Percentiles rank a stretch among this genome's conserved stretches.
Evolutionary conservation across 2,797 vertebrate genomes (phyloP).

Genomic region (Catamblyrhynchus diadema): DNA sequence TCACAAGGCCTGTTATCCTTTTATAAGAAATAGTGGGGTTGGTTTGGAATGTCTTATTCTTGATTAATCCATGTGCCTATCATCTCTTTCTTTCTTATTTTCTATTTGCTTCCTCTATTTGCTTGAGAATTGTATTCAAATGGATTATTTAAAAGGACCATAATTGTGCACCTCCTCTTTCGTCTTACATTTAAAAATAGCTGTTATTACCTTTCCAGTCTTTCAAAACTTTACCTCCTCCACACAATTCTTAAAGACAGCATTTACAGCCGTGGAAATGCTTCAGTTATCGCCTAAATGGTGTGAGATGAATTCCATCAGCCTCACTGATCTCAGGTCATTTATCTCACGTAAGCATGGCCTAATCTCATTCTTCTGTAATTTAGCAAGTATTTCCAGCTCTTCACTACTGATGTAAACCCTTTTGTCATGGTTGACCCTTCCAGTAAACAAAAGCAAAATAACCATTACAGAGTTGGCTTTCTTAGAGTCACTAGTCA

Average conservation of each 20-base stretch:
- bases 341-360: background rate
- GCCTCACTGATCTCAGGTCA: background rate
- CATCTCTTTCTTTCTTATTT: background rate
- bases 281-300: background rate
- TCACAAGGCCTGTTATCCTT: background rate
- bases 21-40: background rate
- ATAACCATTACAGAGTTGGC: background rate
- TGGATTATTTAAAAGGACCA: background rate
- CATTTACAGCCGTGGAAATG: background rate
- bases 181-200: background rate
- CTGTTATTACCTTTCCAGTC: background rate
- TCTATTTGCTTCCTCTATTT: background rate
- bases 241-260: background rate
- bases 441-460: background rate
- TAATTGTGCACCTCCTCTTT: background rate
- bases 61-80: background rate
- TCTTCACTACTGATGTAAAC: background rate
- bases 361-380: background rate
- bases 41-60: background rate
- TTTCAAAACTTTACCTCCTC: background rate
- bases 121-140: conserved; percentile 7
- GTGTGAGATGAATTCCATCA: background rate
- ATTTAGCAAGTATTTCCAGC: background rate
- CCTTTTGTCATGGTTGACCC: background rate
- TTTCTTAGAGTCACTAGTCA: background rate